Conservation (phyloP, 2,888 invertebrate genomes). For the Rhyacophila evoluta region DNA sequence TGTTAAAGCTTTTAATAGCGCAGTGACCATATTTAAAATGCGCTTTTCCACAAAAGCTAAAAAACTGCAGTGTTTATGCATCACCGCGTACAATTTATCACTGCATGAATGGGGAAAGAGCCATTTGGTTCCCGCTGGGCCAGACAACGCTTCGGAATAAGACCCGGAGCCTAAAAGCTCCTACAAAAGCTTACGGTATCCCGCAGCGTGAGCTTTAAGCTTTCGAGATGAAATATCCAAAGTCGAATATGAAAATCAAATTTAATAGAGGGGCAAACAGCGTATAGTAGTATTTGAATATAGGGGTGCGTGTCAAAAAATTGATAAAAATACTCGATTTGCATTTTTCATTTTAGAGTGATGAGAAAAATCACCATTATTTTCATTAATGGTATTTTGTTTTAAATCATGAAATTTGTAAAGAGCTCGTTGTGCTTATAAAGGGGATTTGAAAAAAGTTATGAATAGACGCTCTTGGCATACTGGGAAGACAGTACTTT, state of each 20-base stretch:
- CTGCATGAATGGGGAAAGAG: constrained; percentile 14
- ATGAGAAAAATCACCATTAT: no score
- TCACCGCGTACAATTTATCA: background rate
- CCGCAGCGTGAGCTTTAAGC: constrained; percentile 39
- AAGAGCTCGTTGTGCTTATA: no score
- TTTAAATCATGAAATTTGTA: no score
- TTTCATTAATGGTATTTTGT: no score
- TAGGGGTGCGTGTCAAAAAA: background rate
- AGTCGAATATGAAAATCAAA: constrained; percentile 46
- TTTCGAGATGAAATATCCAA: constrained; percentile 39
- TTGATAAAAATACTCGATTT: background rate
- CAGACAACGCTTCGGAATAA: constrained; percentile 31
- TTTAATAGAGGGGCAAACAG: background rate
- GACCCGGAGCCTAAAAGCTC: constrained; percentile 12
- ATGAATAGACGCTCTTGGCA: no score
- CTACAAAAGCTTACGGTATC: constrained; percentile 16
- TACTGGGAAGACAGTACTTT: no score
- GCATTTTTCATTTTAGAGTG: background rate
- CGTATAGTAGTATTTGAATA: background rate
- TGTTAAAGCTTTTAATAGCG: background rate
- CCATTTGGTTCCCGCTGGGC: constrained; percentile 32
- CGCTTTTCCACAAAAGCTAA: background rate
- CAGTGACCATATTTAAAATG: background rate
- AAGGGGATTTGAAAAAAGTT: no score
- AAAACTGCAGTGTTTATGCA: constrained; percentile 8